These are phyloP conservation scores for Rhagonycha lutea DNA, from an alignment of 2,888 invertebrate species.

Conservation along the genomic window DNA sequence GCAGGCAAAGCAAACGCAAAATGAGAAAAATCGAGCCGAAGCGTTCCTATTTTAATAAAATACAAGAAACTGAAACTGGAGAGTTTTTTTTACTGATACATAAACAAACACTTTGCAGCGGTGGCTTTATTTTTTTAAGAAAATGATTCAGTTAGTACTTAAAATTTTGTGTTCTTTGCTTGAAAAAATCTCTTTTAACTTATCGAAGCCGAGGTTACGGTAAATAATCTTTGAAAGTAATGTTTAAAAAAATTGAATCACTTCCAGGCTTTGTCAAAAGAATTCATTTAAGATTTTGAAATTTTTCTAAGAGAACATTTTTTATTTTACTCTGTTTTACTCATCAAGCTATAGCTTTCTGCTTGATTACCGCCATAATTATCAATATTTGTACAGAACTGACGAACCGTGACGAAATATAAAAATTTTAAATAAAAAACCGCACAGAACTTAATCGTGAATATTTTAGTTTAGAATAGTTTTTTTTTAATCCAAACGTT, in stretches of 20 bases:
- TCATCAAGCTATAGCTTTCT: no score
- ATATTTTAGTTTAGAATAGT: no score
- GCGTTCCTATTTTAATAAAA: conserved; percentile 22
- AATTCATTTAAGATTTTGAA: not conserved
- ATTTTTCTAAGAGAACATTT: no score
- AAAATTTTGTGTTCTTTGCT: not conserved
- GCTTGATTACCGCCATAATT: no score
- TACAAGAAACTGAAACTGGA: conserved; percentile 25
- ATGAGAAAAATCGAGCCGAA: conserved; percentile 11
- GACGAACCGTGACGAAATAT: no score
- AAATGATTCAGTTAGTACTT: conserved; percentile 8
- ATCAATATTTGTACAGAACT: no score
- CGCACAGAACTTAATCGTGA: no score
- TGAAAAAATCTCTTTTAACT: not conserved
- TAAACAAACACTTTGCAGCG: conserved; percentile 20
- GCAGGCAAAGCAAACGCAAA: conserved; percentile 9
- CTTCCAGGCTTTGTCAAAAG: not conserved
- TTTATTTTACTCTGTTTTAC: no score
- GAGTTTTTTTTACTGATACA: conserved; percentile 4
- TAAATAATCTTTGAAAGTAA: not conserved
- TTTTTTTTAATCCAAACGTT: no score
- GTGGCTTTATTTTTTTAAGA: conserved; percentile 18
- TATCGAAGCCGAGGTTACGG: not conserved
- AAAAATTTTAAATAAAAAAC: no score
- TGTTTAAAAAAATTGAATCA: not conserved